Evolutionary conservation across 1,140 invertebrate species (phyloP).

Genomic region (Catajapyx aquilonaris): DNA sequence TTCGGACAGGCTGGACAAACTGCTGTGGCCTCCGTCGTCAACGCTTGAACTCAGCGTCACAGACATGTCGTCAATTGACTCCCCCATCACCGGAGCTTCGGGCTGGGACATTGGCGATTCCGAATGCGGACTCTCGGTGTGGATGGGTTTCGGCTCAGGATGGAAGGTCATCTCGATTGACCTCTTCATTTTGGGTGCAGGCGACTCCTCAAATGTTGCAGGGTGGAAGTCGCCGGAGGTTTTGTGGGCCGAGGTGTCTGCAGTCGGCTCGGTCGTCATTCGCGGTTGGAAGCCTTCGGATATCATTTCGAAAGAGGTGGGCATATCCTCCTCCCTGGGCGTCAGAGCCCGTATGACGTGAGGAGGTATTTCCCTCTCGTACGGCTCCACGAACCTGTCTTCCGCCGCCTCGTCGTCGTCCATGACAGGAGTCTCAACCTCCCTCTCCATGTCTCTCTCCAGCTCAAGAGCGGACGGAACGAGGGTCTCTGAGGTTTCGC

Average conservation of each 20-base stretch:
- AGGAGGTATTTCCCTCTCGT: constrained; percentile 26
- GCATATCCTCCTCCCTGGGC: constrained; percentile 7
- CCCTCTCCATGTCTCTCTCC: constrained; percentile 20
- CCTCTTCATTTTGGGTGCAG: constrained; percentile 41
- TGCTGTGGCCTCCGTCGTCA: constrained; percentile 29
- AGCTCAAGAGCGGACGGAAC: constrained; percentile 44
- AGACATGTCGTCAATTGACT: neutral
- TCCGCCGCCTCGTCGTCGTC: constrained; percentile 20
- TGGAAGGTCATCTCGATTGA: constrained; percentile 78
- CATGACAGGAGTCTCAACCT: constrained; percentile 12
- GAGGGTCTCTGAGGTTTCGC: constrained; percentile 72
- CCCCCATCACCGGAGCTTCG: neutral
- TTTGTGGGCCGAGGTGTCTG: too few relatives aligned
- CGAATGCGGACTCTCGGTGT: constrained; percentile 13
- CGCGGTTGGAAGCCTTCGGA: too few relatives aligned
- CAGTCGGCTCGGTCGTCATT: too few relatives aligned
- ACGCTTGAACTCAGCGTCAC: constrained; percentile 29
- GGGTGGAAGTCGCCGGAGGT: too few relatives aligned
- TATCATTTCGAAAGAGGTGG: constrained; percentile 6
- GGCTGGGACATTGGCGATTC: constrained; percentile 6
- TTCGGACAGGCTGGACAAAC: constrained; percentile 30
- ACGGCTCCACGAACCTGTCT: constrained; percentile 24
- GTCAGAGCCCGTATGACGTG: constrained; percentile 19
- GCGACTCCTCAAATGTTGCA: neutral
- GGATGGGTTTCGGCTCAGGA: constrained; percentile 31